Conservation (phyloP, 2,888 invertebrate genomes). For the Boloria selene region DNA sequence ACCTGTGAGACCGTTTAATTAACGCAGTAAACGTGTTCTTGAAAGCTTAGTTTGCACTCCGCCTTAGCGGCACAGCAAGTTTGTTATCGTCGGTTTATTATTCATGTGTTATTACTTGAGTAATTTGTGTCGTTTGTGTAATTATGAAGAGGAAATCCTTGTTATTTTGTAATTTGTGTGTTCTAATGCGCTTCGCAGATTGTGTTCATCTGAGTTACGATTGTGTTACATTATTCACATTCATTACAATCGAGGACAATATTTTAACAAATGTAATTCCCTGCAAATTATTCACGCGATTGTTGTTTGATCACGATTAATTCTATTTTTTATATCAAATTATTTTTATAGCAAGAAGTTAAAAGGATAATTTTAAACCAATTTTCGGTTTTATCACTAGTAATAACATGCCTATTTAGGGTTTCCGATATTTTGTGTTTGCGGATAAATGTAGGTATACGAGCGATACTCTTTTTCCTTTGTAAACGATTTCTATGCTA, state of each 20-base stretch:
- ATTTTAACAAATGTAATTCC: conserved; percentile 45
- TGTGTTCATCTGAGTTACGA: conserved; percentile 68
- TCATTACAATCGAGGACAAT: conserved; percentile 56
- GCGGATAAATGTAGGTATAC: no score
- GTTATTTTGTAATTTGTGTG: conserved; percentile 71
- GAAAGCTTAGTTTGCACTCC: conserved; percentile 24
- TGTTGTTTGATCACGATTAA: conserved; percentile 42
- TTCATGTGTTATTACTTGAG: conserved; percentile 66
- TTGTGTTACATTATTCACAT: conserved; percentile 75
- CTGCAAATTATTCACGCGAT: conserved; percentile 44
- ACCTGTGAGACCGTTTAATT: no score
- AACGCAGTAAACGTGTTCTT: no score
- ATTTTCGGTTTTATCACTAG: background rate
- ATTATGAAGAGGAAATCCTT: conserved; percentile 73
- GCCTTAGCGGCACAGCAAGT: conserved; percentile 34
- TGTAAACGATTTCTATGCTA: no score
- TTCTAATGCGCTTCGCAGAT: conserved; percentile 57
- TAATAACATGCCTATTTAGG: no score
- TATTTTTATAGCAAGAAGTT: background rate
- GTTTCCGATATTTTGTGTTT: no score
- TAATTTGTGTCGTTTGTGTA: conserved; percentile 68
- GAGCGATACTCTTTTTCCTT: no score
- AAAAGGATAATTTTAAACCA: background rate
- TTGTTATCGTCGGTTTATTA: conserved; percentile 42
- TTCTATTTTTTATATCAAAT: conserved; percentile 39